Evolutionary conservation across 2,113 vertebrate genomes (phyloP).

Genomic region (Cottus gobio): DNA sequence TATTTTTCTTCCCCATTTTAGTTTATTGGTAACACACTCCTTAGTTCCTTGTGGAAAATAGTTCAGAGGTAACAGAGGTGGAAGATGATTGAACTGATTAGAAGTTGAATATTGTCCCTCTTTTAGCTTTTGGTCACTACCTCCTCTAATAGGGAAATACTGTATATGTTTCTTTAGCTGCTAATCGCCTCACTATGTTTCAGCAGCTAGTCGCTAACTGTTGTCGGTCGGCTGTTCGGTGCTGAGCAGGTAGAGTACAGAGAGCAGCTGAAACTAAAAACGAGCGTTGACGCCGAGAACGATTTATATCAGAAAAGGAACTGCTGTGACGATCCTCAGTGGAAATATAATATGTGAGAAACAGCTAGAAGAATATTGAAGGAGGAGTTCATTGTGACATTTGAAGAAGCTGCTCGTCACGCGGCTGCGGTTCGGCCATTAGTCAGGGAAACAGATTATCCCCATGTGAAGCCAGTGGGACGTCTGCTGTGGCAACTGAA

Average conservation of each 20-base stretch:
- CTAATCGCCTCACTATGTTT: not conserved
- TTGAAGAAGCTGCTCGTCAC: not conserved
- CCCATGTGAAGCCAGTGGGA: not conserved
- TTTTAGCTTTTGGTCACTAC: not conserved
- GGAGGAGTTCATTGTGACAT: not conserved
- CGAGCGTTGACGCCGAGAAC: not conserved
- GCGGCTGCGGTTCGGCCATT: not conserved
- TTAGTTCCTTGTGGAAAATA: not conserved
- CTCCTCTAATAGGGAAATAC: not conserved
- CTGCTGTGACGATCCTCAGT: not conserved
- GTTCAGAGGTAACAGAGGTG: not conserved
- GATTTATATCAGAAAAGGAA: not conserved
- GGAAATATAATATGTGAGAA: not conserved
- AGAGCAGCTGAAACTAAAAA: not conserved
- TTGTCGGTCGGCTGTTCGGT: no score
- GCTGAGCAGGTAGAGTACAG: no score
- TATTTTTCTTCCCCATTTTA: not conserved
- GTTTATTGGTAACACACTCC: not conserved
- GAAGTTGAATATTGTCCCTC: not conserved
- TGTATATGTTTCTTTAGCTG: not conserved
- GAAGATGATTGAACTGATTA: not conserved
- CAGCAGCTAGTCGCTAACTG: not conserved
- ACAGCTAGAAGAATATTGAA: not conserved
- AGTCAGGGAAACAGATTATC: not conserved
- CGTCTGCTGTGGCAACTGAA: not conserved